Evolutionary conservation across 2,797 vertebrate species (phyloP).

Genomic region (Onychomys leucogaster): DNA sequence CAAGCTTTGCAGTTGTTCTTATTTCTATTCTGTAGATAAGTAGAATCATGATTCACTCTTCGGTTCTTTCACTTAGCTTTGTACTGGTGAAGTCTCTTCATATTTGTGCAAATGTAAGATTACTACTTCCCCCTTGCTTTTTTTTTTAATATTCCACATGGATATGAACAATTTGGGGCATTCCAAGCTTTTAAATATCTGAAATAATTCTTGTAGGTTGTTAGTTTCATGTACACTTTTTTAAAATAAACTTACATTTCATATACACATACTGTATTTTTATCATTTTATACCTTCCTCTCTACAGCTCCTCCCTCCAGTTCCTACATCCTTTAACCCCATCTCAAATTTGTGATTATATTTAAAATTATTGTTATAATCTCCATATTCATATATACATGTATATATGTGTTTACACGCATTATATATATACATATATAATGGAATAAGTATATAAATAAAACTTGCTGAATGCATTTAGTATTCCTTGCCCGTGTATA

Average conservation of each 20-base stretch:
- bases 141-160: not conserved
- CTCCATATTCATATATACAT: not conserved
- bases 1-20: not conserved
- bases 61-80: not conserved
- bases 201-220: not conserved
- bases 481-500: not conserved
- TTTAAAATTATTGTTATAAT: not conserved
- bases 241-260: not conserved
- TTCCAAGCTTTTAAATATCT: not conserved
- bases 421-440: not conserved
- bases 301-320: not conserved
- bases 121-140: not conserved
- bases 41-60: not conserved
- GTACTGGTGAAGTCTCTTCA: not conserved
- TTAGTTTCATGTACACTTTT: not conserved
- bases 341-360: too few relatives aligned
- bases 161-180: not conserved
- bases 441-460: not conserved
- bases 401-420: not conserved
- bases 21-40: not conserved
- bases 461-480: not conserved
- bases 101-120: not conserved
- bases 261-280: not conserved
- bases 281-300: not conserved
- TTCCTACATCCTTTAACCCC: too few relatives aligned